Base-by-base conservation (phyloP, 2,888 invertebrate species). In the Caenorhabditis imperialis region DNA sequence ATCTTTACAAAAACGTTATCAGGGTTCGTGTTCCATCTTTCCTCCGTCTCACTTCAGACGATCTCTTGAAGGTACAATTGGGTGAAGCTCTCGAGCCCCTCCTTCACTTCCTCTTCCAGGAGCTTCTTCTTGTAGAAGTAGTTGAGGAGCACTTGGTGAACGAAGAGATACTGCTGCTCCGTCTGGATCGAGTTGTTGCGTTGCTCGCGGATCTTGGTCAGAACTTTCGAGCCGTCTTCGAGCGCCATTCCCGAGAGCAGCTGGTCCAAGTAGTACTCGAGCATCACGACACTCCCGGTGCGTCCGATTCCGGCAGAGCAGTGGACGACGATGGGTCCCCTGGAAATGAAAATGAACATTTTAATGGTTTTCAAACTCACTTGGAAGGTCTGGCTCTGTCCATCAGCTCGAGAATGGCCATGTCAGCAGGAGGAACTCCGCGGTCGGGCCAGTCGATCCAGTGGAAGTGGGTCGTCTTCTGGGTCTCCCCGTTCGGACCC, bases 391-490 rank as follows among this genome's bases (percentile, higher is more conserved):
- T 33, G 20, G 69, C 50, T 25, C 44, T 57, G 18, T 75, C 60
- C 14, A 78, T 54, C 27, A 78, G 47, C 51, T 78, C 57, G 22
- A 78, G 71, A 47, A 74, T 58, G 14, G 78, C 78, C 63, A 72
- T 53, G 47, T 78, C 78, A 16, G 72, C 75, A 4, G 67, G 57
- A 12, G 78, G 78, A 18, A 77, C 77, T 25, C 71, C 75, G 27
- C 77, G 65, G 54, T 77, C 77, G 20, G 77, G 77, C 77, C 77
- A 78, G 51, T 78, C 75, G 35, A 71, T 51, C 78, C 78, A 78
- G 53, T 78, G 78, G 40, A 69, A 78, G 55, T 78, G 78, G 12
- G 40, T 61, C 1, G 67, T 63, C 37, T 60, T 57, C 18, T 45
- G 60, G 23, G 53, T 38, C 22, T 62, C 50, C 16, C 50, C 61